Percentiles rank a stretch among this genome's conserved stretches.
phyloP scores from a whole-genome alignment of 1,140 invertebrate genomes.

The Babylonia areolata region DNA sequence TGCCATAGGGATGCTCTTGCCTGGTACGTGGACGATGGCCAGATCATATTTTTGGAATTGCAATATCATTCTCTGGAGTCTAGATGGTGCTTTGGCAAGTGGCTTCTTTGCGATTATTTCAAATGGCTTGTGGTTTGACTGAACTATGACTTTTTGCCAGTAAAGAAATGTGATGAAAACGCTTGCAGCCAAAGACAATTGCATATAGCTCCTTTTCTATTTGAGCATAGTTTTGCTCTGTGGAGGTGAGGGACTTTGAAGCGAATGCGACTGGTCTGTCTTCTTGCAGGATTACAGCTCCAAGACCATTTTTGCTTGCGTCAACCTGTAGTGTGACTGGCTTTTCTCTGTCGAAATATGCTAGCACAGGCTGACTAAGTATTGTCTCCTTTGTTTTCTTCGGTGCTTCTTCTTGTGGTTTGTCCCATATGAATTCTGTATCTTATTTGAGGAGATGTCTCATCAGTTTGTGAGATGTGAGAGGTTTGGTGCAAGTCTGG shows the following conservation, averaged over 20 bases:
- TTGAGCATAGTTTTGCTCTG: conserved; percentile 76
- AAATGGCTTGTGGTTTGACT: conserved; percentile 66
- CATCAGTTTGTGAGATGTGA: not conserved
- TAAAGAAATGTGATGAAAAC: conserved; percentile 78
- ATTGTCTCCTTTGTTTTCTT: conserved; percentile 34
- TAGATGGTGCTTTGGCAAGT: conserved; percentile 39
- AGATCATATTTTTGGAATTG: conserved; percentile 57
- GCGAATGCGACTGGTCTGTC: conserved; percentile 59
- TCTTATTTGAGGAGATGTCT: conserved; percentile 10
- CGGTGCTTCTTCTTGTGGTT: conserved; percentile 40
- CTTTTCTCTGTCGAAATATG: not conserved
- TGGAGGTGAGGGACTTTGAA: too few species aligned
- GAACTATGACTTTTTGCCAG: conserved; percentile 47
- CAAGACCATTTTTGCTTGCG: conserved; percentile 67
- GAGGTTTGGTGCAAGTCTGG: conserved; percentile 68
- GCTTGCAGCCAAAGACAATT: conserved; percentile 76
- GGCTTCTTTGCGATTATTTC: conserved; percentile 50
- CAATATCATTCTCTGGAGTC: conserved; percentile 56
- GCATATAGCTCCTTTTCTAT: conserved; percentile 78
- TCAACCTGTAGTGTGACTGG: conserved; percentile 42
- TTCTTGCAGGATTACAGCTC: conserved; percentile 73
- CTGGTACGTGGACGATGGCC: conserved; percentile 45
- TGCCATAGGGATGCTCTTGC: conserved; percentile 50
- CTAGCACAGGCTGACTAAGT: not conserved
- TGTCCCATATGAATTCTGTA: conserved; percentile 29